Percentiles rank a stretch among this genome's conserved stretches.
These are phyloP conservation scores for Apantesis nais DNA, from an alignment of 2,888 invertebrate species.

Conservation along the genomic window DNA sequence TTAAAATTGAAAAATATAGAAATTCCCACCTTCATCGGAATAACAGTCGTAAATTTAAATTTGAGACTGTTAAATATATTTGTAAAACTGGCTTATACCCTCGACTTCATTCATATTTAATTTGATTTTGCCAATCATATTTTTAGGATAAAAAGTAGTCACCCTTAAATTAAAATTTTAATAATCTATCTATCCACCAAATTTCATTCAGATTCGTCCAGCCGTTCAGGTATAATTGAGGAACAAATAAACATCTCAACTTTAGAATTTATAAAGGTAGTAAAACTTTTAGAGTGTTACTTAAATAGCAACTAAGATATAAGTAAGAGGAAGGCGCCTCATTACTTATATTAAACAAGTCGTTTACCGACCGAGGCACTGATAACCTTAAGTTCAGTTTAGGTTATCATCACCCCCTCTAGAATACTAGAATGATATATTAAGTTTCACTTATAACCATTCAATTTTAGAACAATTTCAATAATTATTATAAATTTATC, in stretches of 20 bases:
- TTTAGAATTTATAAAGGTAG: not conserved
- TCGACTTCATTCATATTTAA: too few relatives aligned
- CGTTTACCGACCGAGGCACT: not conserved
- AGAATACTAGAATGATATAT: not conserved
- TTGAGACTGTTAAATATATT: too few relatives aligned
- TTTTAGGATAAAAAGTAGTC: not conserved
- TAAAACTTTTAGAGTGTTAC: not conserved
- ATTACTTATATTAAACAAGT: constrained; percentile 8
- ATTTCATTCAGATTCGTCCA: too few relatives aligned
- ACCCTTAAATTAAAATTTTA: not conserved
- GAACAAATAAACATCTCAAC: not conserved
- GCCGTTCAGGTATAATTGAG: not conserved
- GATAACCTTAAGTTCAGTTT: constrained; percentile 8
- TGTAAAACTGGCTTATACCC: too few relatives aligned
- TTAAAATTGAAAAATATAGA: too few relatives aligned
- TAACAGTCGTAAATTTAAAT: too few relatives aligned
- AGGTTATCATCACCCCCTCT: constrained; percentile 11
- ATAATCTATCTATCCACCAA: not conserved
- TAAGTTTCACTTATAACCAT: constrained; percentile 2
- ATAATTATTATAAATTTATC: not conserved
- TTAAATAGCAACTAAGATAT: not conserved
- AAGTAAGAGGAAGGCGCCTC: constrained; percentile 2
- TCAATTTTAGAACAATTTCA: not conserved
- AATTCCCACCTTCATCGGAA: too few relatives aligned
- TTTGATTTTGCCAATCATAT: not conserved